Evolutionary conservation across 2,797 vertebrate genomes (phyloP).

Genomic region (Nyctalus aviator): DNA sequence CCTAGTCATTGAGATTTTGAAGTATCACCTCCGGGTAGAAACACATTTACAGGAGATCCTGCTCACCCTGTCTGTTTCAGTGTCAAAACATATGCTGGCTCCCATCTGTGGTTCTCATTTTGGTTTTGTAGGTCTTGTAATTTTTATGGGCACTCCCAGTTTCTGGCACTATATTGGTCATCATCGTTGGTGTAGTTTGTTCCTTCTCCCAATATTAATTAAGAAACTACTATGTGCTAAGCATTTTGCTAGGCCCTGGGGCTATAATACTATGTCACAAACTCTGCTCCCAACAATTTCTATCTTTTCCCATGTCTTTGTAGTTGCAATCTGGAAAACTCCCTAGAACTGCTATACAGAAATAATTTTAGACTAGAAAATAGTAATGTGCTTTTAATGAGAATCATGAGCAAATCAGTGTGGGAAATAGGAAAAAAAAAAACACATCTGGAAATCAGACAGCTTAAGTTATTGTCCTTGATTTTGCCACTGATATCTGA

Average conservation of each 20-base stretch:
- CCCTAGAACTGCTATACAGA: slow-evolving; percentile 32
- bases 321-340: background rate
- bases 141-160: background rate
- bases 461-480: background rate
- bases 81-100: slow-evolving; percentile 13
- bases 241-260: background rate
- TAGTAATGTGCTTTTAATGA: slow-evolving; percentile 20
- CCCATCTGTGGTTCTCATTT: background rate
- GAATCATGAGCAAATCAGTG: background rate
- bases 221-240: background rate
- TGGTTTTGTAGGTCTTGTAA: slow-evolving; percentile 69
- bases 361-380: slow-evolving; percentile 58
- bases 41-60: slow-evolving; percentile 3
- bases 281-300: background rate
- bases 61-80: slow-evolving; percentile 20
- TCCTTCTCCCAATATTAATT: slow-evolving; percentile 44
- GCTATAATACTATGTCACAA: background rate
- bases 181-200: background rate
- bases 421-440: background rate
- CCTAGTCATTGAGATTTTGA: slow-evolving; percentile 53
- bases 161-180: background rate
- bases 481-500: slow-evolving; percentile 15
- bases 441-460: background rate
- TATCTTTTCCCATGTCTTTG: slow-evolving; percentile 33
- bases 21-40: slow-evolving; percentile 42